A percentile compares a stretch with the other conserved stretches of the same genome.
These are phyloP conservation scores for Chouioia cunea DNA, from an alignment of 2,888 invertebrate genomes.

Conservation along the genomic window DNA sequence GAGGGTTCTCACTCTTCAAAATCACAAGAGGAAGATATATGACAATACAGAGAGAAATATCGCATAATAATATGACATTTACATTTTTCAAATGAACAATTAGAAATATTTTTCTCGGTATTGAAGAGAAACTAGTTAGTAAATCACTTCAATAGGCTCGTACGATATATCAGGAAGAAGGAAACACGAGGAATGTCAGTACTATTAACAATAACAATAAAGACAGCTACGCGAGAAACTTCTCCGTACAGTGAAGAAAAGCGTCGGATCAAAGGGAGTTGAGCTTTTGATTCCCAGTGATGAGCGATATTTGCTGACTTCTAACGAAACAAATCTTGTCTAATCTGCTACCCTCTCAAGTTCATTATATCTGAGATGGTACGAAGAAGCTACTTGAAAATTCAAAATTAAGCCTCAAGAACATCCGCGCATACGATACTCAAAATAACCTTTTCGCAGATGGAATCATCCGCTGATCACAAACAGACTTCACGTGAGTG, in stretches of 20 bases:
- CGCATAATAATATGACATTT: no score
- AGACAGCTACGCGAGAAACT: conserved; percentile 7
- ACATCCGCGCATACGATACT: not conserved
- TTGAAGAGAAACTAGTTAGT: no score
- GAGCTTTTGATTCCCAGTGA: conserved; percentile 39
- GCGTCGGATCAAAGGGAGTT: conserved; percentile 31
- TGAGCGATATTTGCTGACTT: conserved; percentile 37
- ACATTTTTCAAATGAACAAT: no score
- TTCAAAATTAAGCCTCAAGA: conserved; percentile 26
- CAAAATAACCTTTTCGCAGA: not conserved
- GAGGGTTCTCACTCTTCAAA: no score
- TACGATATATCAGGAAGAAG: no score
- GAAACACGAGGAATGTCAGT: not conserved
- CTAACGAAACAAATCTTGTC: conserved; percentile 34
- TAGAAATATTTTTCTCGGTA: no score
- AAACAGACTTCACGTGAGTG: not conserved
- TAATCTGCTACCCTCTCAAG: conserved; percentile 25
- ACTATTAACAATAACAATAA: conserved; percentile 14
- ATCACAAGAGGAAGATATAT: no score
- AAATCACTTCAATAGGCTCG: no score
- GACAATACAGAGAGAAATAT: no score
- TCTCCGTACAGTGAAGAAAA: conserved; percentile 4
- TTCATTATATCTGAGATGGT: conserved; percentile 24
- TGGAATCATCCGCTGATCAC: not conserved
- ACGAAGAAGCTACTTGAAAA: conserved; percentile 26